Evolutionary conservation across 2,797 vertebrate species (phyloP).

Genomic region (Antennarius maculatus): DNA sequence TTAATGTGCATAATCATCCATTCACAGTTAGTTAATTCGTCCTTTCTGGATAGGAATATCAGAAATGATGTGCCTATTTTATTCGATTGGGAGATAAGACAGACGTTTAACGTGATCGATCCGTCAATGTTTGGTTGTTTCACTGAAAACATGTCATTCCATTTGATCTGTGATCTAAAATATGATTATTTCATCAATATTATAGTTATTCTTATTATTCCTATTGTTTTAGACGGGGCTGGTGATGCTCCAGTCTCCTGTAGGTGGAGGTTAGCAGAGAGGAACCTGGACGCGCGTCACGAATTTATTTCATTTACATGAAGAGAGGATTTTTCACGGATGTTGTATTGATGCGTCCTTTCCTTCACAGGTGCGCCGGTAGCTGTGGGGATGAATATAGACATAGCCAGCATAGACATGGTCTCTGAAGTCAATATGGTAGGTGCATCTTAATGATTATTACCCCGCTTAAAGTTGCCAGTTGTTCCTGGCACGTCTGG

Average conservation of each 20-base stretch:
- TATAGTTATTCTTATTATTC: constrained; percentile 7
- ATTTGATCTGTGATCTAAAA: constrained; percentile 35
- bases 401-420: constrained; percentile 99
- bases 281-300: constrained; percentile 63
- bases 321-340: constrained; percentile 50
- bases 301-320: constrained; percentile 69
- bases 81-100: constrained; percentile 51
- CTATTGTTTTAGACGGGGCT: constrained; percentile 9
- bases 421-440: constrained; percentile 99
- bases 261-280: constrained; percentile 62
- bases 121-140: constrained; percentile 62
- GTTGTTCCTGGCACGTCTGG: constrained; percentile 42
- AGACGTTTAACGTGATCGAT: constrained; percentile 69
- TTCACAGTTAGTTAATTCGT: constrained; percentile 60
- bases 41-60: constrained; percentile 54
- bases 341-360: constrained; percentile 53
- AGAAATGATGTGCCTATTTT: constrained; percentile 55
- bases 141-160: constrained; percentile 35
- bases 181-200: no score
- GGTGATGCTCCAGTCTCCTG: constrained; percentile 58
- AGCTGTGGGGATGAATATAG: constrained; percentile 98
- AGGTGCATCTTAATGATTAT: constrained; percentile 76
- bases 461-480: constrained; percentile 29
- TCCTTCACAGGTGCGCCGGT: constrained; percentile 92
- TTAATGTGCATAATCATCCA: constrained; percentile 70